Evolutionary conservation across 2,113 vertebrate genomes (phyloP).

Genomic region (Psophia crepitans): DNA sequence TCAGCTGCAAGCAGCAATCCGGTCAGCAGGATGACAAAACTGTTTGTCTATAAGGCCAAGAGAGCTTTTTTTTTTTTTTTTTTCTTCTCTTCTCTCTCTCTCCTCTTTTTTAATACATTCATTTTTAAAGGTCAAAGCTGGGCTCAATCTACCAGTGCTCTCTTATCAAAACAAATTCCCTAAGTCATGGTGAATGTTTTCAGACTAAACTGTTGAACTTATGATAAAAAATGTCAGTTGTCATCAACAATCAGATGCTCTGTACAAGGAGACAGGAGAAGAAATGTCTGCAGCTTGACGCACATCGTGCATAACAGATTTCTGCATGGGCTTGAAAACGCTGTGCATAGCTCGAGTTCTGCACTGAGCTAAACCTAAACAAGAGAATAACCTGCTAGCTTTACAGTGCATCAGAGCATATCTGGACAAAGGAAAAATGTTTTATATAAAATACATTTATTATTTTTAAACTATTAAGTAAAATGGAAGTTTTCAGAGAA

Average conservation of each 20-base stretch:
- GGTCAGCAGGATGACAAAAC: background rate
- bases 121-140: slow-evolving; percentile 23
- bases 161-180: slow-evolving; percentile 32
- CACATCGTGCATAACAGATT: background rate
- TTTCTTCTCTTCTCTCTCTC: background rate
- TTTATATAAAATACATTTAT: background rate
- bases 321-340: background rate
- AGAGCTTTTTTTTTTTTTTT: rapidly evolving
- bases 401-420: background rate
- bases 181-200: slow-evolving; percentile 15
- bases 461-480: background rate
- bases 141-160: background rate
- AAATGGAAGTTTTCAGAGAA: background rate
- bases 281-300: background rate
- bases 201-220: slow-evolving; percentile 32
- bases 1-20: background rate
- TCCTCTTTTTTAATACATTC: background rate
- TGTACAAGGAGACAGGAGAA: background rate
- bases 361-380: slow-evolving; percentile 6
- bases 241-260: slow-evolving; percentile 22
- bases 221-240: slow-evolving; percentile 50
- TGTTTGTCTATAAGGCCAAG: background rate
- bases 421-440: background rate
- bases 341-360: background rate
- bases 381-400: background rate